Evolutionary conservation across 2,888 invertebrate species (phyloP).

Genomic region (Rhopalosiphum nymphaeae): DNA sequence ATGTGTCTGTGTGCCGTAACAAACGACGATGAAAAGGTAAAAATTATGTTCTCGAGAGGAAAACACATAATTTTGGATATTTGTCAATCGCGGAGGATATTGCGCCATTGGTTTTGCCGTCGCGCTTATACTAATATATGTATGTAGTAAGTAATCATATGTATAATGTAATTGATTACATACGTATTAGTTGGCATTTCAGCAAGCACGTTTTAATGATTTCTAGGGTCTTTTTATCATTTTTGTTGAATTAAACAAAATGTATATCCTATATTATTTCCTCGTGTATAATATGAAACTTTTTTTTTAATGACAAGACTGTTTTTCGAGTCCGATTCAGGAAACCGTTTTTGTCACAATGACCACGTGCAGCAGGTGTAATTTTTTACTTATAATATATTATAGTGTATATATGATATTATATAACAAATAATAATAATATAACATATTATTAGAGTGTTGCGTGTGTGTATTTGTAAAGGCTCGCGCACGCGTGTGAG

Average conservation of each 20-base stretch:
- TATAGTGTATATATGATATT: not conserved
- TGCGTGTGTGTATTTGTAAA: too few species aligned
- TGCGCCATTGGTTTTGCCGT: not conserved
- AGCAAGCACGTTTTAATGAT: not conserved
- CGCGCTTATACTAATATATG: not conserved
- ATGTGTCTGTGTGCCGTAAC: conserved; percentile 28
- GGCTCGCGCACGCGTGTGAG: not conserved
- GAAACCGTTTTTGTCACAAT: not conserved
- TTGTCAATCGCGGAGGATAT: not conserved
- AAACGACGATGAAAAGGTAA: not conserved
- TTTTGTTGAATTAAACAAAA: not conserved
- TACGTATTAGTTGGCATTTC: not conserved
- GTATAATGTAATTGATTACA: not conserved
- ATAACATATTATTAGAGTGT: not conserved
- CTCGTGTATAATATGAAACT: not conserved
- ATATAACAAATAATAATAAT: not conserved
- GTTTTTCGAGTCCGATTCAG: not conserved
- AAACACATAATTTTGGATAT: not conserved
- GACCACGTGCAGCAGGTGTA: not conserved
- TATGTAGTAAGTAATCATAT: too few species aligned
- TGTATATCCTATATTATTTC: not conserved
- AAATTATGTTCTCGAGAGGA: not conserved
- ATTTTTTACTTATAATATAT: not conserved
- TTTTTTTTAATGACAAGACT: not conserved
- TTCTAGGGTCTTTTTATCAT: not conserved